Evolutionary conservation across 2,888 invertebrate genomes (phyloP).

Genomic region (Lasioglossum vierecki): DNA sequence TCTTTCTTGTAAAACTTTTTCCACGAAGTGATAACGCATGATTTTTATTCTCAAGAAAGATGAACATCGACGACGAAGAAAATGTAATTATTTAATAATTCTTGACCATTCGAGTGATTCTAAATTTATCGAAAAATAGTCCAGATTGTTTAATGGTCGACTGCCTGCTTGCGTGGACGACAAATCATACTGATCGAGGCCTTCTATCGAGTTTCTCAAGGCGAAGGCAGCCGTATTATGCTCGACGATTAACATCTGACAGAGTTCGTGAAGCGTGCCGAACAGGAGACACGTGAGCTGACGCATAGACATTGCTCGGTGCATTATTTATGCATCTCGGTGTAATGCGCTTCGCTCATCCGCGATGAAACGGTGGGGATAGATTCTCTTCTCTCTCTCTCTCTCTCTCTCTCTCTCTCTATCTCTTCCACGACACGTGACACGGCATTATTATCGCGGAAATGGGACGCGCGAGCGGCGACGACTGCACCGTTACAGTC

Average conservation of each 20-base stretch:
- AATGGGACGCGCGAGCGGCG: conserved; percentile 52
- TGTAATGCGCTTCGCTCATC: conserved; percentile 28
- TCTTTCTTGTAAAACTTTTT: background rate
- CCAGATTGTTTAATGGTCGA: background rate
- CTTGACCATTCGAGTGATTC: background rate
- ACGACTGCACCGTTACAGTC: conserved; percentile 38
- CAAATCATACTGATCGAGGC: background rate
- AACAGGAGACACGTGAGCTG: conserved; percentile 33
- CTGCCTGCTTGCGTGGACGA: accelerated
- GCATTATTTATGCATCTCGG: conserved; percentile 43
- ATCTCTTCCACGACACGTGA: conserved; percentile 23
- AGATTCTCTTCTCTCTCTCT: background rate
- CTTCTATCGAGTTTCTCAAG: background rate
- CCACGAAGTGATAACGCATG: no score
- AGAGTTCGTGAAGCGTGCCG: conserved; percentile 39
- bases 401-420: background rate
- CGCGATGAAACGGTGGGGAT: background rate
- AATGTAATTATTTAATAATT: no score
- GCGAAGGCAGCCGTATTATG: background rate
- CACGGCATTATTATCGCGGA: conserved; percentile 62
- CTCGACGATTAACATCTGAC: conserved; percentile 44
- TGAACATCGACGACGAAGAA: background rate
- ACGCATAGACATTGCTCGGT: conserved; percentile 20
- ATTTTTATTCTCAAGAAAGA: background rate
- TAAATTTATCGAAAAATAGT: background rate